phyloP scores from a whole-genome alignment of 2,888 invertebrate genomes.

The Miltochrista miniata region DNA sequence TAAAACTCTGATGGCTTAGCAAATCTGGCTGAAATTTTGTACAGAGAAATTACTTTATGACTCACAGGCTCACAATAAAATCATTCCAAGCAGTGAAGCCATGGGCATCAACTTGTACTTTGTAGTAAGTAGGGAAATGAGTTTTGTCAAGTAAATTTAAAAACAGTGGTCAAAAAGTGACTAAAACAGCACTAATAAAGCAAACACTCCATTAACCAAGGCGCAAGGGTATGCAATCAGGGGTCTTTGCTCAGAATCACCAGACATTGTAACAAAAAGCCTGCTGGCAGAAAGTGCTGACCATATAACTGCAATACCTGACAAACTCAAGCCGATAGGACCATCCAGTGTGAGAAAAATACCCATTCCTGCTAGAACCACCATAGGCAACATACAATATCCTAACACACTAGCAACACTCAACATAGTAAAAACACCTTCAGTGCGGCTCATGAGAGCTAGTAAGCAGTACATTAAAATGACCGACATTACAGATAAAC shows the following conservation, averaged over 20 bases:
- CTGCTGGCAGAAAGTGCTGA: constrained; percentile 96
- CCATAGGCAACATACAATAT: constrained; percentile 96
- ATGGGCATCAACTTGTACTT: no score
- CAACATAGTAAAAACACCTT: constrained; percentile 88
- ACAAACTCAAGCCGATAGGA: constrained; percentile 86
- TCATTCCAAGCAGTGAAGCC: no score
- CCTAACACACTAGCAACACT: constrained; percentile 95
- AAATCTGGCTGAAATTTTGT: no score
- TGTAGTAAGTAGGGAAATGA: no score
- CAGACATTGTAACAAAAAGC: constrained; percentile 95
- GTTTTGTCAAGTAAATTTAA: neutral
- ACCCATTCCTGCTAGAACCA: constrained; percentile 91
- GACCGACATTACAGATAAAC: constrained; percentile 94
- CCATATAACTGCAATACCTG: constrained; percentile 91
- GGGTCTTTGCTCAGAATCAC: constrained; percentile 93
- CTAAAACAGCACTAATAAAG: constrained; percentile 94
- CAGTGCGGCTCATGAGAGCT: constrained; percentile 89
- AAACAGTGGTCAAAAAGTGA: neutral
- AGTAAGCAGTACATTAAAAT: constrained; percentile 94
- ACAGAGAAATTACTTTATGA: no score
- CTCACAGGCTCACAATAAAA: no score
- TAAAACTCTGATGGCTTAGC: no score
- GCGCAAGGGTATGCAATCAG: constrained; percentile 97
- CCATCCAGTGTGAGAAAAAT: constrained; percentile 91
- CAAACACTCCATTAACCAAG: constrained; percentile 96